Percentiles rank a stretch among this genome's conserved stretches.
Evolutionary conservation across 2,797 vertebrate species (phyloP).

Genomic region (Philypnodon macrostomus): DNA sequence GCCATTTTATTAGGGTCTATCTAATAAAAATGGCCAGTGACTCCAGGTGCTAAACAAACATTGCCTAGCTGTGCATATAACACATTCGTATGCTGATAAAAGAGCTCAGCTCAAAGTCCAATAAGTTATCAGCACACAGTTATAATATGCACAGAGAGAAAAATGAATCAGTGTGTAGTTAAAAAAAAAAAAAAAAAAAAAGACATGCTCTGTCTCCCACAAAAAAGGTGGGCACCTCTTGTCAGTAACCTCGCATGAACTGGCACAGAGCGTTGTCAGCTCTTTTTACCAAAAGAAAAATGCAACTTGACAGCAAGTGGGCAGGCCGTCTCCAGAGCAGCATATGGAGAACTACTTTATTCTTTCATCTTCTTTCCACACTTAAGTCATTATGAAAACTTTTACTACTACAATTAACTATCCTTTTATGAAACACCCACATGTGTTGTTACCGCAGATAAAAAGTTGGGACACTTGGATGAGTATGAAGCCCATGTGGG

Average conservation of each 20-base stretch:
- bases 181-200: no score
- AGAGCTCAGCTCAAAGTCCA: constrained; percentile 46
- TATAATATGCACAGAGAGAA: constrained; percentile 13
- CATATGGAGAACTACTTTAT: constrained; percentile 8
- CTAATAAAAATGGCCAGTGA: no score
- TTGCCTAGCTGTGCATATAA: constrained; percentile 31
- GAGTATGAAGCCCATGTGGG: no score
- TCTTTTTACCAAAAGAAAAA: constrained; percentile 26
- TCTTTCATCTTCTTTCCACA: constrained; percentile 14
- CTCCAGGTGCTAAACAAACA: constrained; percentile 8
- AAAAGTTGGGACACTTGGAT: not conserved
- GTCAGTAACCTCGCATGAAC: constrained; percentile 42
- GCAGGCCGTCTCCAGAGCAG: constrained; percentile 20
- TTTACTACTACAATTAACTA: not conserved
- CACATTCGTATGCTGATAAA: constrained; percentile 28
- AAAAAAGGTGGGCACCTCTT: constrained; percentile 44
- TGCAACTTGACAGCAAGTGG: constrained; percentile 29
- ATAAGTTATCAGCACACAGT: constrained; percentile 14
- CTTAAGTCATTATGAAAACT: not conserved
- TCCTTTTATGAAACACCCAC: constrained; percentile 9
- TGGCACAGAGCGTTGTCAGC: constrained; percentile 27
- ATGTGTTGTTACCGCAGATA: not conserved
- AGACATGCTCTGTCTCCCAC: constrained; percentile 30
- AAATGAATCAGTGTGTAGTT: constrained; percentile 44
- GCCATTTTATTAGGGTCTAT: no score